Evolutionary conservation across 2,888 invertebrate genomes (phyloP).

Genomic region (Tachina lurida): DNA sequence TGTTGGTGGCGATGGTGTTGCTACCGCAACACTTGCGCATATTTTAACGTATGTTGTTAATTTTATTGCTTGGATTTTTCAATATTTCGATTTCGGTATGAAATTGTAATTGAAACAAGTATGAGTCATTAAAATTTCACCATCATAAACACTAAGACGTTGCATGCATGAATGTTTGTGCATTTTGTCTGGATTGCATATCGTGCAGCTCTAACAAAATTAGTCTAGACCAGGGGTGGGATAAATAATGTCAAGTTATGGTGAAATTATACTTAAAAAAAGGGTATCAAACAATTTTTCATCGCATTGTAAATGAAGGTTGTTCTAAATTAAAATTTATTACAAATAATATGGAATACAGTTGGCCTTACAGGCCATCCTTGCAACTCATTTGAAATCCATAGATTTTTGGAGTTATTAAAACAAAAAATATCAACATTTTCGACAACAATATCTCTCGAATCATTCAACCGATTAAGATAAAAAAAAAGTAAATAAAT

Average conservation of each 20-base stretch:
- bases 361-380: too few relatives aligned
- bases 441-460: too few relatives aligned
- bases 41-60: slow-evolving; percentile 22
- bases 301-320: neutral
- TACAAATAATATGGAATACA: too few relatives aligned
- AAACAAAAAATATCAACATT: too few relatives aligned
- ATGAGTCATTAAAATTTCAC: slow-evolving; percentile 60
- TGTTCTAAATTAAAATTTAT: too few relatives aligned
- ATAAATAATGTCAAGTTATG: neutral
- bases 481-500: too few relatives aligned
- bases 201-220: slow-evolving; percentile 61
- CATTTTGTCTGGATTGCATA: slow-evolving; percentile 42
- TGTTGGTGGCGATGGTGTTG: slow-evolving; percentile 41
- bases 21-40: slow-evolving; percentile 47
- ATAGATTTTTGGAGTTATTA: too few relatives aligned
- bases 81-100: slow-evolving; percentile 37
- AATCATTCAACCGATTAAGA: too few relatives aligned
- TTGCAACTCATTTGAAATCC: too few relatives aligned
- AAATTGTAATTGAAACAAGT: slow-evolving; percentile 58
- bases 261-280: neutral
- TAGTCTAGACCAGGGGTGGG: slow-evolving; percentile 36
- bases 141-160: slow-evolving; percentile 42
- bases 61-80: slow-evolving; percentile 36
- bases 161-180: slow-evolving; percentile 40
- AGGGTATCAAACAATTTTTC: neutral